Percentiles rank a stretch among this genome's conserved stretches.
phyloP scores from a whole-genome alignment of 2,113 vertebrate species.

The Callospermophilus lateralis region DNA sequence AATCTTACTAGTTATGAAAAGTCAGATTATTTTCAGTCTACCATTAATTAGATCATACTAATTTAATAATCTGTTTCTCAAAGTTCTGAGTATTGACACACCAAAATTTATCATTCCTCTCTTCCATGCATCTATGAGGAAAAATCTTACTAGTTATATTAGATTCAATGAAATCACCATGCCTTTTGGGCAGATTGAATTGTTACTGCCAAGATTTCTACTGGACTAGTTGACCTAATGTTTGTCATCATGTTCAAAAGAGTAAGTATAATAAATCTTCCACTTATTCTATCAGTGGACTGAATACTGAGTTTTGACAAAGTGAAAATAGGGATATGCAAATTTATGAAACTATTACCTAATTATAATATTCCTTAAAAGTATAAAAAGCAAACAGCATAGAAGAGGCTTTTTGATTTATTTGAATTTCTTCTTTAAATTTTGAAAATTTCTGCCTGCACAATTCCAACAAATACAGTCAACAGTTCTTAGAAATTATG shows the following conservation, averaged over 20 bases:
- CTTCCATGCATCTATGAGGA: slow-evolving; percentile 1
- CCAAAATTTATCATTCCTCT: background rate
- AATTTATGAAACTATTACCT: slow-evolving; percentile 40
- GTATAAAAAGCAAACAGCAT: background rate
- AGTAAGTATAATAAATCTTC: background rate
- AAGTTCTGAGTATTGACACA: background rate
- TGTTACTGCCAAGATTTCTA: background rate
- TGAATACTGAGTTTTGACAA: slow-evolving; percentile 3
- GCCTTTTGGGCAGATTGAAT: background rate
- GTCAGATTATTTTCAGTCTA: background rate
- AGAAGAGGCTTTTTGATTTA: background rate
- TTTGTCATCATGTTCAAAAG: background rate
- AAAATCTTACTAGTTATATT: background rate
- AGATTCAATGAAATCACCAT: background rate
- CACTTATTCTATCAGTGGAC: background rate
- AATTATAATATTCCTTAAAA: background rate
- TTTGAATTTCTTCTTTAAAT: slow-evolving; percentile 23
- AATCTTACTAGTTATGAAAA: background rate
- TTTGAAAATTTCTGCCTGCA: background rate
- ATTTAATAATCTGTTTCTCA: background rate
- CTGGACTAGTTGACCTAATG: background rate
- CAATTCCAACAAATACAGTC: background rate
- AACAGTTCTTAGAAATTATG: background rate
- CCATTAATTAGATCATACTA: background rate
- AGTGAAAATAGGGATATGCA: background rate